Evolutionary conservation across 2,888 invertebrate genomes (phyloP), one percentile per base, ranked within the genome.

Genomic region (Sylvicola fuscatus): DNA sequence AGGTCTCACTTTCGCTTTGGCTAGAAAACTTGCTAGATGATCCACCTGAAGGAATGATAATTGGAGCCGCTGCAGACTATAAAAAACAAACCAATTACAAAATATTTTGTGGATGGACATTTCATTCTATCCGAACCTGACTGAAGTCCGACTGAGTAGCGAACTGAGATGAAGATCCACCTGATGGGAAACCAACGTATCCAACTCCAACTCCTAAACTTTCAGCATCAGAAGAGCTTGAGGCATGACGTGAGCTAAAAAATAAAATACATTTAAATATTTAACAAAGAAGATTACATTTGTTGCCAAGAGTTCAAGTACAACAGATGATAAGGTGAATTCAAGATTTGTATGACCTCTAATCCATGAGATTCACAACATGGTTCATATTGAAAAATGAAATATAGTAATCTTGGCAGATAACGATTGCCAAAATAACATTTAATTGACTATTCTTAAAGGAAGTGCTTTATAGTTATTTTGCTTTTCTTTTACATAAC

Each of bases 1-100:
- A 5, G 12, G 6, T 13, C 6, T 29, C 14, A 16, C 12, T 11
- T 28, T 32, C 32, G 33, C 31, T 32, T n/a, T 36, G 33, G 10
- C 37, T 37, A 3, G 37, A 37, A 12, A 33, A 35, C 3, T 35
- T 28, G 10, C 37, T 34, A 13, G 37, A 37, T 10, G 35, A 32
- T 2, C 36, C 34, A 10, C 37, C 21, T 31, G 27, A 27, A 28
- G 38, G 39, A 33, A 39, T 14, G 4, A 39, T 30, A 15, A 48
- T 33, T 14, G 49, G 48, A 7, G 37, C 38, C 7, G 45, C 35
- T 17, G 38, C 51, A 35, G 34, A 27, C 34, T 29, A 26, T 27
- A 6, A n/a, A n/a, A n/a, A n/a, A n/a, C n/a, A n/a, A n/a, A n/a
- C n/a, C n/a, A n/a, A n/a, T n/a, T n/a, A n/a, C n/a, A 32, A 32